Base-by-base conservation (phyloP, 2,888 invertebrate genomes). In the Mechanitis mazaeus region DNA sequence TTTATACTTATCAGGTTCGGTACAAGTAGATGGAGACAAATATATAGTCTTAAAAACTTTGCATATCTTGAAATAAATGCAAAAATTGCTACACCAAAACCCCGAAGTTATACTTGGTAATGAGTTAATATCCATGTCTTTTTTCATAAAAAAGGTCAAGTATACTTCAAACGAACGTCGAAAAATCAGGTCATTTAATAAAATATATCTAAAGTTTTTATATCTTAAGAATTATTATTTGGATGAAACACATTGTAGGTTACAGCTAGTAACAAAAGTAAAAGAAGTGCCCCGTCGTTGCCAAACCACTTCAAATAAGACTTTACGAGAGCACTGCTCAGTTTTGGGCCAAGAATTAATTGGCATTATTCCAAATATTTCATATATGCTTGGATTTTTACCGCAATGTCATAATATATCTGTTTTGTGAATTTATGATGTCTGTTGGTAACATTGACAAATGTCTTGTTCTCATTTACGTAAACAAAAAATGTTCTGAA, bases 241-340 rank as follows among this genome's bases (percentile, higher is more conserved):
- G 28, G n/a, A n/a, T 20, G 3, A 47, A n/a, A 20, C 11, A 50
- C 47, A 50, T 50, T 42, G 42, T 42, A 7, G 7, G 50, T 31
- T 31, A 50, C 31, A 31, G 50, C 50, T 31, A 31, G 50, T 42
- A 42, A 42, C 50, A 50, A 50, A 50, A 31, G 50, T 50, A 50
- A 50, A 50, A 50, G 50, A 50, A 50, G 50, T 50, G 7, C 3
- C 50, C 31, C 31, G 42, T 3, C 42, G 42, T 42, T 50, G 50
- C 50, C 50, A 50, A 50, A 50, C 50, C 50, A 50, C 50, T 50
- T 50, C 50, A 9, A 50, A 50, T 50, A 50, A 31, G 50, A 50
- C 31, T 9, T 31, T 42, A 42, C 42, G 42, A 42, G 42, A 42
- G 42, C 11, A 9, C 9, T 50, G 50, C 50, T 50, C 3, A 31